phyloP scores from a whole-genome alignment of 2,113 vertebrate genomes.

The Cynopterus brachyotis region DNA sequence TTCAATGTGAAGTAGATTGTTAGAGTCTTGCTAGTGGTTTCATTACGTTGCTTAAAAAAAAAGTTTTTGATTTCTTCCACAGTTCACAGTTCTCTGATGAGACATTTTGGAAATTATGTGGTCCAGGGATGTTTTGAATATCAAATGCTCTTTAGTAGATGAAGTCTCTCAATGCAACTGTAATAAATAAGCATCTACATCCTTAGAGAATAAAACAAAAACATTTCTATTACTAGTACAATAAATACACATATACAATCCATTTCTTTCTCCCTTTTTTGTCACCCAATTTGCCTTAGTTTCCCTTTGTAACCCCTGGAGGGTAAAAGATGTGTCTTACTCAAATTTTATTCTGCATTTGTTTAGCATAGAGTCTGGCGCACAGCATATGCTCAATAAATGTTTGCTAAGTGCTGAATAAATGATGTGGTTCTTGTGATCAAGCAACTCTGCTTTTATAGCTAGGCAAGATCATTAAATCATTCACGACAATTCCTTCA shows the following conservation, averaged over 20 bases:
- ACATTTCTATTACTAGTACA: conserved; percentile 52
- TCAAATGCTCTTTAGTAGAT: conserved; percentile 63
- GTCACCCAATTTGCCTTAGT: not conserved
- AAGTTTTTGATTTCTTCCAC: conserved; percentile 77
- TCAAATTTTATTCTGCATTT: not conserved
- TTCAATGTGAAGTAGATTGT: conserved; percentile 90
- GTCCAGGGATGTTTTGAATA: conserved; percentile 73
- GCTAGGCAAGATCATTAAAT: not conserved
- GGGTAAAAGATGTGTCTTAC: not conserved
- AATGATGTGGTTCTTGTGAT: not conserved
- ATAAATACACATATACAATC: conserved; percentile 6
- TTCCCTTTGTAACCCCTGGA: not conserved
- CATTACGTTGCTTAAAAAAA: conserved; percentile 77
- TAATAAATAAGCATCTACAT: conserved; percentile 91
- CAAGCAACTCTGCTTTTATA: conserved; percentile 24
- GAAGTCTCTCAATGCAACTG: conserved; percentile 87
- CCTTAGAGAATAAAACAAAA: conserved; percentile 81
- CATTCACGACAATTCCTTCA: not conserved
- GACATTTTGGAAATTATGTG: conserved; percentile 69
- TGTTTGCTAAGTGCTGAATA: not conserved
- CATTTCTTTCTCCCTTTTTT: not conserved
- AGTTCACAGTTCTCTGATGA: conserved; percentile 79
- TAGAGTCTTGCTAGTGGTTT: conserved; percentile 84
- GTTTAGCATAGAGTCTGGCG: not conserved
- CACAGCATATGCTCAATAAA: not conserved